Percentiles rank a stretch among this genome's conserved stretches.
Evolutionary conservation across 2,888 invertebrate species (phyloP).

Genomic region (Brassicogethes aeneus): DNA sequence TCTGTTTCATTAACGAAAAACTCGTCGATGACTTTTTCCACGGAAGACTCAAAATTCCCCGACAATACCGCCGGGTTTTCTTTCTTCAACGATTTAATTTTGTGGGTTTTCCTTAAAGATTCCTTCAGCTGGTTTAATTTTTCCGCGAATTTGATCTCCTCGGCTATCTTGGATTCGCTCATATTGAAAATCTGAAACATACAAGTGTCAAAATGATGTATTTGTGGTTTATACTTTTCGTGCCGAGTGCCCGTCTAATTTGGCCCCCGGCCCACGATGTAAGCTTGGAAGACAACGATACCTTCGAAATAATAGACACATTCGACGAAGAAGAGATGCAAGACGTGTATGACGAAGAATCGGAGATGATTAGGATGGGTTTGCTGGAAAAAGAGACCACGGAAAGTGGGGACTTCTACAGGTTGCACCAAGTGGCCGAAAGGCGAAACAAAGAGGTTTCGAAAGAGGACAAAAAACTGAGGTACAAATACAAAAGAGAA

Average conservation of each 20-base stretch:
- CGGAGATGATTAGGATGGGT: slow-evolving; percentile 30
- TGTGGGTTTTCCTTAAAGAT: slow-evolving; percentile 29
- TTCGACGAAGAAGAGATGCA: slow-evolving; percentile 34
- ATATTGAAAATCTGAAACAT: slow-evolving; percentile 58
- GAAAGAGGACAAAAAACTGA: slow-evolving; percentile 13
- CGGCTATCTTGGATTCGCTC: slow-evolving; percentile 53
- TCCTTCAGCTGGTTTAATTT: slow-evolving; percentile 45
- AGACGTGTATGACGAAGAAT: slow-evolving; percentile 34
- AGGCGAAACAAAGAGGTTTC: slow-evolving; percentile 5
- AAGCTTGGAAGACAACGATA: slow-evolving; percentile 33
- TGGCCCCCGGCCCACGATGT: slow-evolving; percentile 38
- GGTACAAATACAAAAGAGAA: slow-evolving; percentile 15
- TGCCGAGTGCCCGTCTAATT: too few species aligned
- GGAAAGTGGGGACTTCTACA: slow-evolving; percentile 8
- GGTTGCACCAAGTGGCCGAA: slow-evolving; percentile 14
- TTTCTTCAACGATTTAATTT: slow-evolving; percentile 32
- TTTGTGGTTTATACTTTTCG: not conserved
- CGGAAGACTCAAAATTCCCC: slow-evolving; percentile 51
- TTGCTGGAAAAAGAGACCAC: slow-evolving; percentile 11
- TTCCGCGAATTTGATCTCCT: slow-evolving; percentile 61
- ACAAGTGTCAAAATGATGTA: slow-evolving; percentile 5
- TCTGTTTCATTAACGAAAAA: slow-evolving; percentile 11
- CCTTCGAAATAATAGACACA: slow-evolving; percentile 34
- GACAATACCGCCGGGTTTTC: slow-evolving; percentile 24
- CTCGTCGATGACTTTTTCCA: slow-evolving; percentile 53